Evolutionary conservation across 2,888 invertebrate species (phyloP), one percentile per base, ranked within the genome.

Genomic region (Brachycybe producta): DNA sequence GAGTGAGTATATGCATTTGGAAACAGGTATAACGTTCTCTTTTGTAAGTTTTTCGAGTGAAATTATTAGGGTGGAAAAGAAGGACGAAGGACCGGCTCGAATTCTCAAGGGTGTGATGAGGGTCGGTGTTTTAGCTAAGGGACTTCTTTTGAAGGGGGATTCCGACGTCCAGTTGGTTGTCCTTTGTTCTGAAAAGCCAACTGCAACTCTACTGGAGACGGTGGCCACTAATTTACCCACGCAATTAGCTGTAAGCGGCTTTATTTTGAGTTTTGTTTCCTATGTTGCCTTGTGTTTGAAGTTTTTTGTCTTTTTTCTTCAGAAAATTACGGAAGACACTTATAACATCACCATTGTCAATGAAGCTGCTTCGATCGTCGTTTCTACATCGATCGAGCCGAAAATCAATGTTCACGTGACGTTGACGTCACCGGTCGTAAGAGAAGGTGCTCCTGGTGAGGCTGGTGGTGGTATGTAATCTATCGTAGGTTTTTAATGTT

Each of bases 51-150:
- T n/a, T n/a, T n/a, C n/a, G n/a, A n/a, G n/a, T n/a, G n/a, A 11
- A 32, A n/a, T n/a, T n/a, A n/a, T 32, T n/a, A 32, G 32, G 11
- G 32, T 11, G n/a, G 32, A 11, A 11, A 32, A 32, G 32, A 32
- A n/a, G 46, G 73, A 71, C 52, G 64, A 74, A 47, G 70, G 73
- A 58, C 71, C 73, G 36, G 71, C 75, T 58, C 78, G 94, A 54
- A 79, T 86, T 58, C 73, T 97, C 40, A 88, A 92, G 67, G 95
- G 95, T 53, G 94, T 95, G 26, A 92, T 95, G 91, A 80, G 95
- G 56, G 92, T 95, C 40, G 94, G 94, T 48, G 82, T 85, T 64
- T 70, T 91, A 48, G 85, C 87, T 43, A 88, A 88, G 65, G 87
- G 91, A 35, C 76, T 97, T 54, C 73, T 97, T 61, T 74, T 97